These are phyloP conservation scores for Hydrolagus affinis DNA, from an alignment of 2,113 vertebrate genomes.

Conservation along the genomic window DNA sequence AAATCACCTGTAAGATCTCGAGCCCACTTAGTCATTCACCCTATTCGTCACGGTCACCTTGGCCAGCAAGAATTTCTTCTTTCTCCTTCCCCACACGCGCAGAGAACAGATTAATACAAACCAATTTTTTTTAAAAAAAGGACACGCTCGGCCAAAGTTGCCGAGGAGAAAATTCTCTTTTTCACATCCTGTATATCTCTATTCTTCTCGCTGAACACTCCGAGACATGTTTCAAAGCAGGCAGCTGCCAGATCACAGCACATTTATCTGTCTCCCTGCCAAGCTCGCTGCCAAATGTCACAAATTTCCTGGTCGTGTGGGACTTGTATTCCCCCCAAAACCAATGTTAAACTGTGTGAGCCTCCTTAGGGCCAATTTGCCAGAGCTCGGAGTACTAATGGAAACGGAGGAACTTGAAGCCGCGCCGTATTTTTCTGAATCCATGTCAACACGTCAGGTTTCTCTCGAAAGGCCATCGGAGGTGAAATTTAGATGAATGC, in stretches of 20 bases:
- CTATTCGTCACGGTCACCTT: too few species aligned
- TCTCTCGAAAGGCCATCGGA: too few species aligned
- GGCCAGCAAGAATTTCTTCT: too few species aligned
- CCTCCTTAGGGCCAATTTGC: neutral
- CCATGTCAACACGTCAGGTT: neutral
- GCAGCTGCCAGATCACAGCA: conserved; percentile 21
- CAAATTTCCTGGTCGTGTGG: neutral
- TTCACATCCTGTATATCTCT: neutral
- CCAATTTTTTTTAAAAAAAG: too few species aligned
- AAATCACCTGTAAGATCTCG: too few species aligned
- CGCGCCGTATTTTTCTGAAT: neutral
- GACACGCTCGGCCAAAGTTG: too few species aligned
- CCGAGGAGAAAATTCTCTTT: too few species aligned
- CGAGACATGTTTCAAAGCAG: neutral
- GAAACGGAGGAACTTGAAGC: conserved; percentile 9
- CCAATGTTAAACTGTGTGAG: neutral
- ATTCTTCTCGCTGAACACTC: neutral
- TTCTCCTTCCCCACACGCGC: too few species aligned
- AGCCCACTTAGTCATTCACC: too few species aligned
- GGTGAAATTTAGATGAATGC: neutral
- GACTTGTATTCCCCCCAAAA: neutral
- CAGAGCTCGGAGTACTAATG: neutral
- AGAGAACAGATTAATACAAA: too few species aligned
- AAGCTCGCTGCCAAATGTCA: conserved; percentile 29
- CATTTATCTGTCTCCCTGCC: conserved; percentile 22